A percentile compares a stretch with the other conserved stretches of the same genome.
Conservation (phyloP, 2,888 invertebrate species). For the Tubiluchus corallicola region DNA sequence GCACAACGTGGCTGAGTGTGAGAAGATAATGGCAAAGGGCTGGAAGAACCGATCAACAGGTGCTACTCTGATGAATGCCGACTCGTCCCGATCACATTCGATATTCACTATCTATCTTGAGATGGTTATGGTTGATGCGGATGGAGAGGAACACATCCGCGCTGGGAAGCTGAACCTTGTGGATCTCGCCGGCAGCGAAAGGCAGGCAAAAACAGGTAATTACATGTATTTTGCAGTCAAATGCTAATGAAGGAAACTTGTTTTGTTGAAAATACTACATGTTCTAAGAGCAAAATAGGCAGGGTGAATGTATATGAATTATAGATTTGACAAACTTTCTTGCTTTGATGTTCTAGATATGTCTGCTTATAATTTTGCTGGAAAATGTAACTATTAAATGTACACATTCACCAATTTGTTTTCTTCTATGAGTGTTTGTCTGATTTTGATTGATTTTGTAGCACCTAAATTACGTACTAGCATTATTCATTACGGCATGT, state of each 20-base stretch:
- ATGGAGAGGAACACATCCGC: constrained; percentile 37
- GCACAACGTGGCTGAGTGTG: constrained; percentile 55
- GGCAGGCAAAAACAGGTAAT: constrained; percentile 51
- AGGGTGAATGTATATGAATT: constrained; percentile 5
- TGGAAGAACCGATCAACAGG: constrained; percentile 62
- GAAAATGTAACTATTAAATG: no score
- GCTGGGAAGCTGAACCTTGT: constrained; percentile 64
- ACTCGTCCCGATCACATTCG: constrained; percentile 60
- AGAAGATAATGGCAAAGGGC: constrained; percentile 49
- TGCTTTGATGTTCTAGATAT: no score
- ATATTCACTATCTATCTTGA: constrained; percentile 69
- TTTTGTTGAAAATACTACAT: no score
- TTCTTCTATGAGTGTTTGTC: no score
- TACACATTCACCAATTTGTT: no score
- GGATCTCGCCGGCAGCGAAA: constrained; percentile 69
- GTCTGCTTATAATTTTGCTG: no score
- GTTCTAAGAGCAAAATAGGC: constrained; percentile 2
- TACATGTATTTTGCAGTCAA: no score
- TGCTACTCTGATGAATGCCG: constrained; percentile 72
- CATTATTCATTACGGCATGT: no score
- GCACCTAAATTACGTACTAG: no score
- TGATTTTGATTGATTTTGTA: no score
- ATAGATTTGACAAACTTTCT: no score
- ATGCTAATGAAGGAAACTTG: constrained; percentile 4
- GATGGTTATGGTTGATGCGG: constrained; percentile 42